phyloP scores from a whole-genome alignment of 2,888 invertebrate genomes.

The Mesoligia furuncula region DNA sequence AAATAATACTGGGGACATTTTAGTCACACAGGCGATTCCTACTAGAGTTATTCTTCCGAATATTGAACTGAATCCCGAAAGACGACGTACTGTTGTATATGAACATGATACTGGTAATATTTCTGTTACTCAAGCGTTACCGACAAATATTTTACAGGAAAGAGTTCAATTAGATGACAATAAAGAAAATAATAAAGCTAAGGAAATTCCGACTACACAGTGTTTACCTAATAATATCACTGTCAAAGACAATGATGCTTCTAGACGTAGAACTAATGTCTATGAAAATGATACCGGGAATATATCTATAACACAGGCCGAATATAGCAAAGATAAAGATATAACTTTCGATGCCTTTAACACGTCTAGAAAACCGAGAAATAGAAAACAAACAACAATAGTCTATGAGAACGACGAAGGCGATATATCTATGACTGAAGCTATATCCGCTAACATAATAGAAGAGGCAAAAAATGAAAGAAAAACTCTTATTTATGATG shows the following conservation, averaged over 20 bases:
- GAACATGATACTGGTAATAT: conserved; percentile 34
- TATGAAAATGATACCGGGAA: conserved; percentile 61
- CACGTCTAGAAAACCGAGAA: background rate
- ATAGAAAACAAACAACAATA: conserved; percentile 27
- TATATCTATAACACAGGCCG: conserved; percentile 58
- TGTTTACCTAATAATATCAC: conserved; percentile 11
- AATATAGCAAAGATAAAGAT: conserved; percentile 25
- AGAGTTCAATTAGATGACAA: background rate
- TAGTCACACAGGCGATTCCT: conserved; percentile 62
- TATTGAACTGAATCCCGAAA: conserved; percentile 8
- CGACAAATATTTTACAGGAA: conserved; percentile 41
- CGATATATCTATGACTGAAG: conserved; percentile 63
- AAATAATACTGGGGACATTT: conserved; percentile 60
- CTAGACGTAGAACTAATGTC: conserved; percentile 55
- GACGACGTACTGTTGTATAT: conserved; percentile 18
- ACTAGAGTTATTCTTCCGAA: conserved; percentile 46
- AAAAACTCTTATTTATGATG: conserved; percentile 50
- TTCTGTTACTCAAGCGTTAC: conserved; percentile 52
- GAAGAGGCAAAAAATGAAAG: conserved; percentile 22
- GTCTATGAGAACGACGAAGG: conserved; percentile 38
- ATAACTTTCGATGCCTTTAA: conserved; percentile 2
- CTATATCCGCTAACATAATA: conserved; percentile 58
- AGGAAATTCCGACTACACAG: background rate
- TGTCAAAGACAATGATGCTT: conserved; percentile 18
- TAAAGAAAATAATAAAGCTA: background rate